Conservation (phyloP, 2,113 vertebrate genomes). For the Prionailurus viverrinus region DNA sequence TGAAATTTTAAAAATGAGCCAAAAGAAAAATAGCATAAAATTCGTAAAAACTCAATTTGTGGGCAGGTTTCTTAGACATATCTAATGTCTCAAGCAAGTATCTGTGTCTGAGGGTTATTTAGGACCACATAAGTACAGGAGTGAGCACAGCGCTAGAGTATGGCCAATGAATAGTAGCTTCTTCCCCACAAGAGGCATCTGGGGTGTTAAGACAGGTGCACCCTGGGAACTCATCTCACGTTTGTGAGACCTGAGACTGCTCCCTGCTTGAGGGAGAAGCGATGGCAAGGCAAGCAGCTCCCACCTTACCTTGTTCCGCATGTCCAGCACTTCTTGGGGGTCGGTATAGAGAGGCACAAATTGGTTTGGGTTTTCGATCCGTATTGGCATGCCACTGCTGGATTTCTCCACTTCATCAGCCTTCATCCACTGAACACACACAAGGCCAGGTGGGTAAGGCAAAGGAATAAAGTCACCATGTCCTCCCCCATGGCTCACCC, state of each 20-base stretch:
- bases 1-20: neutral
- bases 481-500: neutral
- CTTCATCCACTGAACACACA: constrained; percentile 93
- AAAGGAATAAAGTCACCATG: rapidly evolving
- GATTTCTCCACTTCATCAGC: constrained; percentile 93
- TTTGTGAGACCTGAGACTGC: neutral
- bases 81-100: neutral
- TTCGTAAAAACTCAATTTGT: neutral
- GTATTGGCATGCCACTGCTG: constrained; percentile 94
- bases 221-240: neutral
- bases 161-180: neutral
- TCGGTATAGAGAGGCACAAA: constrained; percentile 99
- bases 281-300: neutral
- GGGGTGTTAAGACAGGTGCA: neutral
- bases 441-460: constrained; percentile 23
- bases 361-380: constrained; percentile 98
- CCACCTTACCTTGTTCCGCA: constrained; percentile 94
- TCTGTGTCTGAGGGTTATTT: neutral
- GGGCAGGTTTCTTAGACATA: neutral
- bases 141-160: neutral
- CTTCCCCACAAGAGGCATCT: neutral
- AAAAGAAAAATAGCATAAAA: neutral
- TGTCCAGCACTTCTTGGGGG: constrained; percentile 97
- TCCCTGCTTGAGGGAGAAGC: neutral
- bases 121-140: neutral